Percentiles rank a stretch among this genome's conserved stretches.
phyloP scores from a whole-genome alignment of 2,888 invertebrate genomes.

The Polydrusus cervinus region DNA sequence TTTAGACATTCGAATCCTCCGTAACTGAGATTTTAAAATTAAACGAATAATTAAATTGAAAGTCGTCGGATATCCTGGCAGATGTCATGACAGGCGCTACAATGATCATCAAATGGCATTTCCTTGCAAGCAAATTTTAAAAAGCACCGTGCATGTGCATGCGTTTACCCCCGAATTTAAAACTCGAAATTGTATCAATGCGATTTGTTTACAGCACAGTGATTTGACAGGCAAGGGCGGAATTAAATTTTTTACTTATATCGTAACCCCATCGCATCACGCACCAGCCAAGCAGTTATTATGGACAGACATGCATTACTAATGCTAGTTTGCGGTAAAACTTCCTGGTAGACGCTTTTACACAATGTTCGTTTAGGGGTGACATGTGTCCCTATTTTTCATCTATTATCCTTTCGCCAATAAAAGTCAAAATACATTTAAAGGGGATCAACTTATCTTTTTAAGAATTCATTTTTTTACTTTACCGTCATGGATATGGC shows the following conservation, averaged over 20 bases:
- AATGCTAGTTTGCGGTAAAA: conserved; percentile 62
- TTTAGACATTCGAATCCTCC: conserved; percentile 45
- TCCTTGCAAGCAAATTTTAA: conserved; percentile 68
- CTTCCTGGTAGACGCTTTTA: conserved; percentile 55
- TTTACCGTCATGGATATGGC: too few species aligned
- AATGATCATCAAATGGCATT: conserved; percentile 68
- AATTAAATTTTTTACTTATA: conserved; percentile 65
- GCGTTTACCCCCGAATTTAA: conserved; percentile 66
- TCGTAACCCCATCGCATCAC: conserved; percentile 69
- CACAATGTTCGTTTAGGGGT: conserved; percentile 56
- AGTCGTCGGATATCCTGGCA: conserved; percentile 70
- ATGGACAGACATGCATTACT: conserved; percentile 65
- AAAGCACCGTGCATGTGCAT: conserved; percentile 59
- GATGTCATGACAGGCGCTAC: conserved; percentile 69
- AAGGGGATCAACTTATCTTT: conserved; percentile 10
- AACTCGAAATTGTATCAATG: conserved; percentile 71
- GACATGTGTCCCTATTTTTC: conserved; percentile 40
- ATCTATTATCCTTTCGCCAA: conserved; percentile 36
- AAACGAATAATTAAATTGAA: conserved; percentile 66
- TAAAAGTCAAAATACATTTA: conserved; percentile 29
- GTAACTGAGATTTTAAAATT: conserved; percentile 54
- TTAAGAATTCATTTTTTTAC: too few species aligned
- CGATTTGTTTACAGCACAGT: conserved; percentile 70
- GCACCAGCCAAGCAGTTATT: conserved; percentile 57
- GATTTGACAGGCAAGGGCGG: conserved; percentile 69